These are phyloP conservation scores for Andrena camellia DNA, from an alignment of 2,888 invertebrate genomes.

Conservation along the genomic window DNA sequence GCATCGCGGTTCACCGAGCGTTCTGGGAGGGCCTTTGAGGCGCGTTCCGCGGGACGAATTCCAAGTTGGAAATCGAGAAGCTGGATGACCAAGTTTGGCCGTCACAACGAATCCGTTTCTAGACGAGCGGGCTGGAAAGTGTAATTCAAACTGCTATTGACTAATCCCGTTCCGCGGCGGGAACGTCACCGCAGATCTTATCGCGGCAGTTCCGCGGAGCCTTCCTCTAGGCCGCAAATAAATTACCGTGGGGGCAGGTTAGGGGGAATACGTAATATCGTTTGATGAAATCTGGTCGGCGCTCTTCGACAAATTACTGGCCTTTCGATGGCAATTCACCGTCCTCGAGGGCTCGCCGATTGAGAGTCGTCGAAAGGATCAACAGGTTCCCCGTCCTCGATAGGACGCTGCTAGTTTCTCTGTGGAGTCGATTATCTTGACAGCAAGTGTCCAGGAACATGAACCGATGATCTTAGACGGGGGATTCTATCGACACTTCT, in stretches of 20 bases:
- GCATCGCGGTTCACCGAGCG: too few relatives aligned
- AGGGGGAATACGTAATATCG: constrained; percentile 15
- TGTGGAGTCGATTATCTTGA: constrained; percentile 18
- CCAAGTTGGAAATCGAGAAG: constrained; percentile 41
- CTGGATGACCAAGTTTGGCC: constrained; percentile 49
- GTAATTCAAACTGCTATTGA: constrained; percentile 41
- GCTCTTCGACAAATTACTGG: constrained; percentile 30
- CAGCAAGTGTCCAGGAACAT: constrained; percentile 4
- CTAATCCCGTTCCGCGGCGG: constrained; percentile 26
- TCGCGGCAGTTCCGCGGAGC: constrained; percentile 13
- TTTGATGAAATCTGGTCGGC: constrained; percentile 8
- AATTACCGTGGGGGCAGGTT: constrained; percentile 3
- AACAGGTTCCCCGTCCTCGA: constrained; percentile 53
- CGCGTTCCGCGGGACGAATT: background rate
- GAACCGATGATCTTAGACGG: constrained; percentile 9
- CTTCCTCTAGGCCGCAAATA: constrained; percentile 3
- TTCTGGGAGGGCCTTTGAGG: background rate
- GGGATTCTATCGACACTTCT: constrained; percentile 7
- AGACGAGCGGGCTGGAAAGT: constrained; percentile 21
- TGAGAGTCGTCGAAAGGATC: constrained; percentile 46
- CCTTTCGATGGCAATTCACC: constrained; percentile 7
- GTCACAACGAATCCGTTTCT: constrained; percentile 18
- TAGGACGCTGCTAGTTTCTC: background rate
- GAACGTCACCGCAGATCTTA: constrained; percentile 28
- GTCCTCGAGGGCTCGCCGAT: background rate